These are phyloP conservation scores for Pseudomyrmex dendroicus DNA, from an alignment of 1,140 invertebrate species.

Conservation along the genomic window DNA sequence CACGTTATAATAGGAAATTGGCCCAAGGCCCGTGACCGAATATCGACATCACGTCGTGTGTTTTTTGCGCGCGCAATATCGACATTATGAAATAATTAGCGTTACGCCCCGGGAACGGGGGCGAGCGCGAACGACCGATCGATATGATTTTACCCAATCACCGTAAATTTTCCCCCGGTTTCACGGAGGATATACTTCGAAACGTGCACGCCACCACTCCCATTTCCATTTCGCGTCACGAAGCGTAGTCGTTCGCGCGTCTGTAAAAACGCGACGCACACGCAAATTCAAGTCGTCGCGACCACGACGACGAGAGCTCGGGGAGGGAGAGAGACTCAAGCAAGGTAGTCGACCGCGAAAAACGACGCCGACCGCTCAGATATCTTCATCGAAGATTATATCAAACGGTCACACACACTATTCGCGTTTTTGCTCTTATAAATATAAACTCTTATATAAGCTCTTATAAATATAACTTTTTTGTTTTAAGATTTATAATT, in stretches of 20 bases:
- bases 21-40: conserved; percentile 46
- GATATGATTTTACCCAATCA: conserved; percentile 2
- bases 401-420: neutral
- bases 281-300: conserved; percentile 66
- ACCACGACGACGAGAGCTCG: conserved; percentile 28
- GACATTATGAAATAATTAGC: conserved; percentile 44
- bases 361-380: conserved; percentile 16
- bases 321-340: neutral
- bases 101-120: neutral
- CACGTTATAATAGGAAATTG: conserved; percentile 57
- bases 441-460: no score
- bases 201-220: conserved; percentile 46
- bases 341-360: conserved; percentile 53
- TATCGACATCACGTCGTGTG: conserved; percentile 29
- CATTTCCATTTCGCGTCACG: conserved; percentile 51
- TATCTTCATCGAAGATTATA: conserved; percentile 21
- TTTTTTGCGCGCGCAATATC: neutral
- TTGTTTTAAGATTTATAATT: neutral
- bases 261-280: conserved; percentile 74
- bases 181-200: neutral
- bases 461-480: neutral
- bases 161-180: neutral
- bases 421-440: neutral
- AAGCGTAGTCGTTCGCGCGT: conserved; percentile 57
- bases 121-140: conserved; percentile 15